phyloP scores from a whole-genome alignment of 1,140 invertebrate genomes.

The Eueides isabella region DNA sequence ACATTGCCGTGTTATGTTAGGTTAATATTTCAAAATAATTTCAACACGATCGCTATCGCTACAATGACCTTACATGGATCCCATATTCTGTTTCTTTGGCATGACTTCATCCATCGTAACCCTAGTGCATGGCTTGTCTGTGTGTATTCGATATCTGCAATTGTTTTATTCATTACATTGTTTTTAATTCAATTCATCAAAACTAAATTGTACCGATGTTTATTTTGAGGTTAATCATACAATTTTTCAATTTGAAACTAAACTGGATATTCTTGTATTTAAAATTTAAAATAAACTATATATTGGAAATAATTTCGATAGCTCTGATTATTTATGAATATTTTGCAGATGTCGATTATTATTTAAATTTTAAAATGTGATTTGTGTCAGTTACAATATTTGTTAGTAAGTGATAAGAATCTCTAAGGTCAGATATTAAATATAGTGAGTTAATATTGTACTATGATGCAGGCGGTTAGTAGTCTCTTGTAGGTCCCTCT shows the following conservation, averaged over 20 bases:
- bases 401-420: background rate
- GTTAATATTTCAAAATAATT: background rate
- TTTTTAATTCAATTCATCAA: background rate
- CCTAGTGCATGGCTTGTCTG: constrained; percentile 36
- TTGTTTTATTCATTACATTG: background rate
- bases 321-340: background rate
- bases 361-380: too few relatives aligned
- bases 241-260: too few relatives aligned
- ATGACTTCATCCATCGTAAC: constrained; percentile 39
- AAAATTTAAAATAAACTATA: background rate
- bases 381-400: too few relatives aligned
- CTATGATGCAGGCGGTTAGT: constrained; percentile 18
- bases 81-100: constrained; percentile 32
- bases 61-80: background rate
- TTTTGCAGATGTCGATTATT: constrained; percentile 25
- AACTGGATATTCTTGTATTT: too few relatives aligned
- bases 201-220: background rate
- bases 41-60: constrained; percentile 25
- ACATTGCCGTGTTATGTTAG: background rate
- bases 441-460: background rate
- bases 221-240: background rate
- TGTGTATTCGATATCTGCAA: constrained; percentile 31
- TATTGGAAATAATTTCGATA: background rate
- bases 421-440: background rate
- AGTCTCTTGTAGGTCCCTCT: constrained; percentile 13